A percentile compares a stretch with the other conserved stretches of the same genome.
These are phyloP conservation scores for Micoletzkya japonica DNA, from an alignment of 2,888 invertebrate species.

Conservation along the genomic window DNA sequence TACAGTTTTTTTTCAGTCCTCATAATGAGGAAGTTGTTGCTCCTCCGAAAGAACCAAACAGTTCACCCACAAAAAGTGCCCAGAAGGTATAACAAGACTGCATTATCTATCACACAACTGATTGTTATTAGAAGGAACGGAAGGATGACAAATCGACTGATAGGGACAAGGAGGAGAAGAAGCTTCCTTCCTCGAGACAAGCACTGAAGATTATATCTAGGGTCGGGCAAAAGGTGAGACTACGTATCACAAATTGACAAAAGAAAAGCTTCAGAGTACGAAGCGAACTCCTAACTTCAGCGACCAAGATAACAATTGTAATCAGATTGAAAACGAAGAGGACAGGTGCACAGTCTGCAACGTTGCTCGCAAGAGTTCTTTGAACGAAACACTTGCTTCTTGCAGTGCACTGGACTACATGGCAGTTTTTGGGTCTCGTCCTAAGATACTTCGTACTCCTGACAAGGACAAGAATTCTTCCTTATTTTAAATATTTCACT, in stretches of 20 bases:
- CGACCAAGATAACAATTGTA: conserved; percentile 11
- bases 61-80: not conserved
- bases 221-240: conserved; percentile 2
- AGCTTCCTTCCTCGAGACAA: too few relatives aligned
- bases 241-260: not conserved
- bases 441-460: conserved; percentile 26
- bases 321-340: not conserved
- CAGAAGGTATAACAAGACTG: not conserved
- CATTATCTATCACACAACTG: not conserved
- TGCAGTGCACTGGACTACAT: conserved; percentile 27
- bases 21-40: too few relatives aligned
- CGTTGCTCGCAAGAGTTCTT: not conserved
- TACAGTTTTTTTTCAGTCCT: not conserved
- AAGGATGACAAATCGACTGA: not conserved
- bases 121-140: conserved; percentile 4
- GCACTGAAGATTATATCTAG: too few relatives aligned
- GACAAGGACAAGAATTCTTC: conserved; percentile 27
- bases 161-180: conserved; percentile 2
- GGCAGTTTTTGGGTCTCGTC: conserved; percentile 24
- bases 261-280: not conserved
- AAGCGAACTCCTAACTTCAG: not conserved
- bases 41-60: conserved; percentile 9
- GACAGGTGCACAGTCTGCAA: not conserved
- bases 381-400: not conserved
- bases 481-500: too few relatives aligned